phyloP scores from a whole-genome alignment of 1,140 invertebrate genomes.

The Heliconius hermathena region DNA sequence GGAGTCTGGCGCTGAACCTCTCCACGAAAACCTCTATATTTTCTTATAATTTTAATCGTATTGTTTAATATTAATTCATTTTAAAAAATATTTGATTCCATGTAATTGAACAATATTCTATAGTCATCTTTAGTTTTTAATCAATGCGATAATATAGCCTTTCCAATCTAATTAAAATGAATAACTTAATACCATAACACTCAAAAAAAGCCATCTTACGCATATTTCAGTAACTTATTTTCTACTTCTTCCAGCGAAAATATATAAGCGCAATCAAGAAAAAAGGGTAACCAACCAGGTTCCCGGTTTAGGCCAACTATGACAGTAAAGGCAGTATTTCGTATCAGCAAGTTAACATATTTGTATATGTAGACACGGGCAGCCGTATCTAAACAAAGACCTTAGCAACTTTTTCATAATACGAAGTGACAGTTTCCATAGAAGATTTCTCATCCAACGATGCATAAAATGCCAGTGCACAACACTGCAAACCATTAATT shows the following conservation, averaged over 20 bases:
- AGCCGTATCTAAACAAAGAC: conserved; percentile 60
- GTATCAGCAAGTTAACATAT: conserved; percentile 47
- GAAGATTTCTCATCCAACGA: conserved; percentile 70
- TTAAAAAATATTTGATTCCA: no score
- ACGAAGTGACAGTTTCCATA: conserved; percentile 70
- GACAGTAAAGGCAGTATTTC: conserved; percentile 30
- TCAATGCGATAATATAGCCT: neutral
- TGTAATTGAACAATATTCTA: no score
- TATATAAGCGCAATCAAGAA: neutral
- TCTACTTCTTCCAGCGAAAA: conserved; percentile 20
- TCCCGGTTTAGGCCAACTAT: conserved; percentile 21
- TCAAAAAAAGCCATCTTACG: neutral
- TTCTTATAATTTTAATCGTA: no score
- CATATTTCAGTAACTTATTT: neutral
- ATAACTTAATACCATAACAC: neutral
- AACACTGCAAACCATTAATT: conserved; percentile 73
- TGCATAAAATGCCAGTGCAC: conserved; percentile 70
- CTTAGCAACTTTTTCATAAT: conserved; percentile 75
- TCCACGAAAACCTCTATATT: no score
- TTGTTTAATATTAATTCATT: no score
- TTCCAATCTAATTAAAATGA: neutral
- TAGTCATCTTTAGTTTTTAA: neutral
- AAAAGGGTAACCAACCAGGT: neutral
- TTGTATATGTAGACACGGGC: conserved; percentile 38
- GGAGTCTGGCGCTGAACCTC: no score